These are phyloP conservation scores for Caloenas nicobarica DNA, from an alignment of 2,113 vertebrate species.

Conservation along the genomic window DNA sequence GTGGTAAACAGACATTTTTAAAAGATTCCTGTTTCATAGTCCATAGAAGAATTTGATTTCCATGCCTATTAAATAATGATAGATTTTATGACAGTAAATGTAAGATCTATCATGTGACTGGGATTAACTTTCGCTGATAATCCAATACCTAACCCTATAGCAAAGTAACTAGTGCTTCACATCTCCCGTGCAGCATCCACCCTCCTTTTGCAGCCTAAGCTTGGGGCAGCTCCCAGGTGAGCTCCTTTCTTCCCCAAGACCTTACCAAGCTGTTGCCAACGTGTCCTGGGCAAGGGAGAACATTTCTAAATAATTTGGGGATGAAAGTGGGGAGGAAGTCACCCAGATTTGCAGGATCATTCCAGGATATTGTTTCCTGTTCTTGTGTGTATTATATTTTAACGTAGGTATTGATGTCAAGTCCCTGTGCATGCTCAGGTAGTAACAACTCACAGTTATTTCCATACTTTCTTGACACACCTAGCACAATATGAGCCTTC, in stretches of 20 bases:
- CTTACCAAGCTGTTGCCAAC: not conserved
- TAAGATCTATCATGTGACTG: slow-evolving; percentile 38
- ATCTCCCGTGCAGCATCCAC: not conserved
- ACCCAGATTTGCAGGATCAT: not conserved
- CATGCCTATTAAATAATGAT: slow-evolving; percentile 64
- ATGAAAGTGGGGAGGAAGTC: not conserved
- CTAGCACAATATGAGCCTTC: fast-evolving
- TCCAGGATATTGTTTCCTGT: not conserved
- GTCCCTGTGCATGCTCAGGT: fast-evolving
- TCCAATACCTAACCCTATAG: slow-evolving; percentile 23
- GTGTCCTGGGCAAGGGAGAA: not conserved
- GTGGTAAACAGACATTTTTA: slow-evolving; percentile 40
- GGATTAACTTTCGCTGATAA: slow-evolving; percentile 50
- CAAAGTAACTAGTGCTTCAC: not conserved
- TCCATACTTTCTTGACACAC: not conserved
- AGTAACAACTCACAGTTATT: not conserved
- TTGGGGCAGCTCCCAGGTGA: not conserved
- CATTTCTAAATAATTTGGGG: fast-evolving
- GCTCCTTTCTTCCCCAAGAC: not conserved
- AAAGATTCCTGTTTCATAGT: slow-evolving; percentile 35
- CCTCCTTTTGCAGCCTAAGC: not conserved
- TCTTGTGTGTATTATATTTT: not conserved
- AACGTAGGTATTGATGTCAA: no score
- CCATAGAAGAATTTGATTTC: slow-evolving; percentile 57
- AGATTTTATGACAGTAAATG: slow-evolving; percentile 67